phyloP scores from a whole-genome alignment of 2,797 vertebrate species.

The Pampus argenteus region DNA sequence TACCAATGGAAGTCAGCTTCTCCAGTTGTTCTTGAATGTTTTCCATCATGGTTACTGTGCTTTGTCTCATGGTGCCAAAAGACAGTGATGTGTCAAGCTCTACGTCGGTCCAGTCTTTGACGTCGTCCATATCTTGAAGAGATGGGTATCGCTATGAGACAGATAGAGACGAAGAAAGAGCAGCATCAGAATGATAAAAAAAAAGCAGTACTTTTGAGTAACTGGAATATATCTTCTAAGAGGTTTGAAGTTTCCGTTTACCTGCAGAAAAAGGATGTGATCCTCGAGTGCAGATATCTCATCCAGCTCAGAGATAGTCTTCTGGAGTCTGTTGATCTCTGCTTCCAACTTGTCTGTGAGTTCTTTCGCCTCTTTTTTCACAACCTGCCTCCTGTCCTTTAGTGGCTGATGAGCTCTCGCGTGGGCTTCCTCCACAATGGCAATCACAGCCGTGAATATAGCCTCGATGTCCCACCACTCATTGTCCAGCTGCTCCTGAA shows the following conservation, averaged over 20 bases:
- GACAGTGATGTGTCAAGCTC: constrained; percentile 64
- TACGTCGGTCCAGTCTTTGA: constrained; percentile 39
- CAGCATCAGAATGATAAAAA: neutral
- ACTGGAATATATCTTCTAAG: neutral
- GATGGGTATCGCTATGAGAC: constrained; percentile 61
- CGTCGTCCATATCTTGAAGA: neutral
- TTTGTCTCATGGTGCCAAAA: constrained; percentile 72
- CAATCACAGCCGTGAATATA: constrained; percentile 6
- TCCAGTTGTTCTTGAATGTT: constrained; percentile 58
- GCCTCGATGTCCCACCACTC: constrained; percentile 42
- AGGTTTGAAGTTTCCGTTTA: constrained; percentile 11
- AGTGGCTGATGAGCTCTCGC: constrained; percentile 26
- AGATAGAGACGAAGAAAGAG: neutral
- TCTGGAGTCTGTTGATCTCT: constrained; percentile 48
- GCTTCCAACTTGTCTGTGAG: constrained; percentile 28
- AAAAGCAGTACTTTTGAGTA: neutral
- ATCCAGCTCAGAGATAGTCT: constrained; percentile 42
- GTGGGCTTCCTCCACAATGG: constrained; percentile 34
- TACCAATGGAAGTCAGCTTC: constrained; percentile 68
- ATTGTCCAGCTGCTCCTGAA: constrained; percentile 33
- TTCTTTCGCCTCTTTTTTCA: constrained; percentile 46
- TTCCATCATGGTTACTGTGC: constrained; percentile 34
- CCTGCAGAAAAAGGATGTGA: constrained; percentile 76
- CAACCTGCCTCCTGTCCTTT: neutral
- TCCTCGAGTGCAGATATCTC: constrained; percentile 55